phyloP scores from a whole-genome alignment of 2,113 vertebrate genomes.

The Oreocharis arfaki region DNA sequence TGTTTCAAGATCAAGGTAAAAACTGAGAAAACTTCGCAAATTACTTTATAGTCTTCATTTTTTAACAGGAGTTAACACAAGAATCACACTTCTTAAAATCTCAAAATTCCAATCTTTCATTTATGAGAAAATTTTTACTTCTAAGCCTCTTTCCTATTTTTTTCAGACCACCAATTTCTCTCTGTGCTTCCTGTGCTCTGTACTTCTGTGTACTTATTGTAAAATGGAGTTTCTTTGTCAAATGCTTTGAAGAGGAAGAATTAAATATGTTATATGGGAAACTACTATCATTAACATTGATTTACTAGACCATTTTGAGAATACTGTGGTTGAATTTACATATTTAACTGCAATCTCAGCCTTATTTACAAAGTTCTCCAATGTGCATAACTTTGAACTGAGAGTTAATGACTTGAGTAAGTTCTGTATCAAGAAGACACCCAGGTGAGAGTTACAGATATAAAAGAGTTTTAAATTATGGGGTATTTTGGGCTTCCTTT shows the following conservation, averaged over 20 bases:
- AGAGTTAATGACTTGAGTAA: conserved; percentile 2
- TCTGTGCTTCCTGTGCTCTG: not conserved
- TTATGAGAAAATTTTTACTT: not conserved
- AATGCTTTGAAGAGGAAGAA: conserved; percentile 40
- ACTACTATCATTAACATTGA: conserved; percentile 24
- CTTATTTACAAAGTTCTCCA: conserved; percentile 42
- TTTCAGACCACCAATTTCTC: not conserved
- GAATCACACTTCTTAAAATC: not conserved
- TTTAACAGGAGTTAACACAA: not conserved
- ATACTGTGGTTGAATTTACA: conserved; percentile 28
- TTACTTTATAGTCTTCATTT: not conserved
- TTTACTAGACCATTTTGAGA: conserved; percentile 40
- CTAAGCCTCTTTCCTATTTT: not conserved
- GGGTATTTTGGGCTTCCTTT: conserved; percentile 14
- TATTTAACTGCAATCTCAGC: conserved; percentile 47
- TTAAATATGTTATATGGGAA: conserved; percentile 12
- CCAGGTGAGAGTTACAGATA: conserved; percentile 3
- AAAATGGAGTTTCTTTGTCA: conserved; percentile 11
- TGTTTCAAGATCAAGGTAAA: not conserved
- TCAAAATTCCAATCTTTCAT: not conserved
- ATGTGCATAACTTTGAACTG: conserved; percentile 29
- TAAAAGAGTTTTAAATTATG: conserved; percentile 13
- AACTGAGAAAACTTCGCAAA: not conserved
- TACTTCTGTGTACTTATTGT: conserved; percentile 3
- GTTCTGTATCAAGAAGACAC: not conserved